A percentile compares a stretch with the other conserved stretches of the same genome.
These are phyloP conservation scores for Psephotus haematonotus DNA, from an alignment of 2,113 vertebrate genomes.

Conservation along the genomic window DNA sequence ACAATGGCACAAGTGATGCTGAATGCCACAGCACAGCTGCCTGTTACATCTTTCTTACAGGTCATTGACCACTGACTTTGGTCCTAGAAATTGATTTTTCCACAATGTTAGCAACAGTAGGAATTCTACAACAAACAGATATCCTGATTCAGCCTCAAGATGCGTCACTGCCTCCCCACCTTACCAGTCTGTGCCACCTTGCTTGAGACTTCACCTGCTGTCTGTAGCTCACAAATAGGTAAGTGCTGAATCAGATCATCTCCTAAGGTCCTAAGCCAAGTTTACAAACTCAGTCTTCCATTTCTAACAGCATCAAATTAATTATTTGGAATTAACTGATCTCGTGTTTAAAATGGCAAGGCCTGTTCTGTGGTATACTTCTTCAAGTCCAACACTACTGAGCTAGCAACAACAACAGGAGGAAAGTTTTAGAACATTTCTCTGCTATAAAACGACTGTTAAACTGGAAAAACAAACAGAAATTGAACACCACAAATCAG, in stretches of 20 bases:
- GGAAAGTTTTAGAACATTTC: background rate
- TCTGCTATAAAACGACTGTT: background rate
- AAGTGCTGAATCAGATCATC: background rate
- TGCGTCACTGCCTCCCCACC: background rate
- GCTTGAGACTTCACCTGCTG: background rate
- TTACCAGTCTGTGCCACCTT: background rate
- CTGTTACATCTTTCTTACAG: background rate
- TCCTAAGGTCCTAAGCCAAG: background rate
- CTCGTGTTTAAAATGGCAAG: background rate
- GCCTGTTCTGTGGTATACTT: background rate
- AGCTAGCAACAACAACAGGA: background rate
- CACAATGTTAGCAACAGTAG: background rate
- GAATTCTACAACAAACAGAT: background rate
- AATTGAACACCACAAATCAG: constrained; percentile 8
- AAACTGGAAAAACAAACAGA: background rate
- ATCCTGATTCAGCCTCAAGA: background rate
- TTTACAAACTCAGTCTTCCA: background rate
- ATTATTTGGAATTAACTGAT: background rate
- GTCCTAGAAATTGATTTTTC: background rate
- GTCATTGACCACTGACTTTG: background rate
- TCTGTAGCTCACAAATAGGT: background rate
- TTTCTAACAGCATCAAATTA: background rate
- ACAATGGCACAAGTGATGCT: background rate
- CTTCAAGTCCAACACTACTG: fast-evolving
- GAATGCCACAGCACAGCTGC: background rate